Conservation (phyloP, 2,888 invertebrate genomes). For the Heteropelma amictum region DNA sequence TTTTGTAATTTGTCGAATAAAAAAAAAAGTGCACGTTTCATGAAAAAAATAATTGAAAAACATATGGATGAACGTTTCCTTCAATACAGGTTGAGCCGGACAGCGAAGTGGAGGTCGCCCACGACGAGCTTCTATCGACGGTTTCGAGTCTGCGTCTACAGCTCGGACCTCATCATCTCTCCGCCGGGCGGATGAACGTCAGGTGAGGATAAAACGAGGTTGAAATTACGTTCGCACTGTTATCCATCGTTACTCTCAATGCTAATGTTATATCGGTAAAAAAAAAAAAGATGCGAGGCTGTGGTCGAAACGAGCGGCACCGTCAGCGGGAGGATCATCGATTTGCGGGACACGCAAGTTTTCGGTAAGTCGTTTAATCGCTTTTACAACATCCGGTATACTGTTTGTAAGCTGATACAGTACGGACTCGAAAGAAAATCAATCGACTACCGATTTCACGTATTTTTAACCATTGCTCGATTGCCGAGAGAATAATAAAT, state of each 20-base stretch:
- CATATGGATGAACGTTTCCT: neutral
- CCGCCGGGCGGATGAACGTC: slow-evolving; percentile 72
- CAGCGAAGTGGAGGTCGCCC: slow-evolving; percentile 70
- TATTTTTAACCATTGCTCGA: neutral
- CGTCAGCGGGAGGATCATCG: slow-evolving; percentile 59
- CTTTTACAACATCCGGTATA: too few relatives aligned
- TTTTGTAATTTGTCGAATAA: neutral
- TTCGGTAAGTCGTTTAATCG: slow-evolving; percentile 68
- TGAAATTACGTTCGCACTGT: neutral
- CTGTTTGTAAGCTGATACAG: neutral
- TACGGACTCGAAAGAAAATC: neutral
- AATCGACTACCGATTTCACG: neutral
- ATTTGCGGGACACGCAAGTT: slow-evolving; percentile 67
- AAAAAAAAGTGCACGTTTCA: neutral
- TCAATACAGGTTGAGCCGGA: slow-evolving; percentile 74
- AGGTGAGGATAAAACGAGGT: slow-evolving; percentile 62
- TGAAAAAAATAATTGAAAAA: neutral
- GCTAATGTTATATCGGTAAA: slow-evolving; percentile 48
- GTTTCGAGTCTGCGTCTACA: slow-evolving; percentile 76
- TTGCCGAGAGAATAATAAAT: slow-evolving; percentile 8
- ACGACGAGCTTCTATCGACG: slow-evolving; percentile 76
- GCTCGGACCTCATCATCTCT: slow-evolving; percentile 74
- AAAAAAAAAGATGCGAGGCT: slow-evolving; percentile 73
- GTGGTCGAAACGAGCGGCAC: slow-evolving; percentile 65
- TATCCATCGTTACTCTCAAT: neutral